Evolutionary conservation across 2,888 invertebrate species (phyloP), one percentile per base, ranked within the genome.

Genomic region (Nephrotoma flavescens): DNA sequence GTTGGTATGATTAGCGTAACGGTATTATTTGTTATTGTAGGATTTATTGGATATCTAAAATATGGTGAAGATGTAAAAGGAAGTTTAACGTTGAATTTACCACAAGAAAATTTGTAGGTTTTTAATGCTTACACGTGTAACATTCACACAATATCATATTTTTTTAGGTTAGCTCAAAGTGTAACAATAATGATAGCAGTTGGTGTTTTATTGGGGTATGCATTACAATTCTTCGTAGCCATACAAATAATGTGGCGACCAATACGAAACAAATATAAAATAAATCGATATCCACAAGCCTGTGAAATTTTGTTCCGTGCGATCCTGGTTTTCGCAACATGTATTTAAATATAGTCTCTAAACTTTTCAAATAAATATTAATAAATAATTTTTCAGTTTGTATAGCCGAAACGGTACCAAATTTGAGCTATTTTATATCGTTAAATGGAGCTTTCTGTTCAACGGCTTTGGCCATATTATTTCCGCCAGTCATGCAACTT

Each of bases 151-250:
- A n/a, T n/a, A n/a, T n/a, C n/a, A n/a, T n/a, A n/a, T n/a, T n/a
- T n/a, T n/a, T n/a, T n/a, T 92, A 97, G 97, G 88, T 91, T 97
- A 88, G 96, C 97, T 85, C 95, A 96, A 91, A 93, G 94, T 86
- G 97, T 98, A 31, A 96, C 96, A 90, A 90, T 95, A 12, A 93
- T 97, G 89, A 97, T 98, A 89, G 95, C 96, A 0, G 88, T 96
- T 57, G 97, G 97, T 11, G 96, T 99, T 87, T 93, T 98, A 88
- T 93, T 98, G 88, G 96, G 97, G 0, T 99, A 98, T 92, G 96
- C 98, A 0, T 93, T 99, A 31, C 99, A 99, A 92, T 96, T 99
- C 90, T 99, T 98, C 91, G 98, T 99, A 71, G 97, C 99, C 0
- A 94, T 98, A 84, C 95, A 95, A 87, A 96, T 99, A 87, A 95